Conservation (phyloP, 2,888 invertebrate species). For the Neoitamus cyanurus region DNA sequence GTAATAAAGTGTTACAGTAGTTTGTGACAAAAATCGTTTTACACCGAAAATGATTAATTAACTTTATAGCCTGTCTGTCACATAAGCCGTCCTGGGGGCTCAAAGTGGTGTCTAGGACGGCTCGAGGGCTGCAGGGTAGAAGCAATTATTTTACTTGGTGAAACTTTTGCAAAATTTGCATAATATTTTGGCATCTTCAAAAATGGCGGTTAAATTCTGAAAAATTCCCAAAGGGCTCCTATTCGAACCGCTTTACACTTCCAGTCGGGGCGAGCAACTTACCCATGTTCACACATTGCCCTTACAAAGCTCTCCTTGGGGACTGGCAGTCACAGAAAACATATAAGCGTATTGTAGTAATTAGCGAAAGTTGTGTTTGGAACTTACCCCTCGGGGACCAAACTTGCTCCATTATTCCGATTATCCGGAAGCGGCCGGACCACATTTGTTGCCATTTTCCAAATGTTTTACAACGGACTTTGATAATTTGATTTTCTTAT, state of each 20-base stretch:
- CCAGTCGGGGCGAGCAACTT: neutral
- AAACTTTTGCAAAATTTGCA: neutral
- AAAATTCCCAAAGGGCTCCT: neutral
- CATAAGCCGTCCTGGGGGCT: neutral
- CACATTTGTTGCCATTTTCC: neutral
- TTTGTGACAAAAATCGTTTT: neutral
- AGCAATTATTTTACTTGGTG: neutral
- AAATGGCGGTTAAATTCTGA: neutral
- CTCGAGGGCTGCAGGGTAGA: neutral
- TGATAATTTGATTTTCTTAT: constrained; percentile 5
- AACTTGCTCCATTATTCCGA: constrained; percentile 13
- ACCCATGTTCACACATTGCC: neutral
- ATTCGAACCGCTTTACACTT: neutral
- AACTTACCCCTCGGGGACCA: constrained; percentile 12
- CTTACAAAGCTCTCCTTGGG: neutral
- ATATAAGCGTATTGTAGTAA: constrained; percentile 10
- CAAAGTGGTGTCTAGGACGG: neutral
- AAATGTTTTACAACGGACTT: neutral
- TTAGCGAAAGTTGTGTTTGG: constrained; percentile 31
- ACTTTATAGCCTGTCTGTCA: neutral
- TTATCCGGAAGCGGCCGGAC: neutral
- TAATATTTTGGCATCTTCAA: neutral
- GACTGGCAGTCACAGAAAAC: neutral
- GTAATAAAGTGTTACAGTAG: neutral
- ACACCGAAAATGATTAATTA: neutral